These are phyloP conservation scores for Callyntrura guangdongensis DNA, from an alignment of 2,888 invertebrate species.

Conservation along the genomic window DNA sequence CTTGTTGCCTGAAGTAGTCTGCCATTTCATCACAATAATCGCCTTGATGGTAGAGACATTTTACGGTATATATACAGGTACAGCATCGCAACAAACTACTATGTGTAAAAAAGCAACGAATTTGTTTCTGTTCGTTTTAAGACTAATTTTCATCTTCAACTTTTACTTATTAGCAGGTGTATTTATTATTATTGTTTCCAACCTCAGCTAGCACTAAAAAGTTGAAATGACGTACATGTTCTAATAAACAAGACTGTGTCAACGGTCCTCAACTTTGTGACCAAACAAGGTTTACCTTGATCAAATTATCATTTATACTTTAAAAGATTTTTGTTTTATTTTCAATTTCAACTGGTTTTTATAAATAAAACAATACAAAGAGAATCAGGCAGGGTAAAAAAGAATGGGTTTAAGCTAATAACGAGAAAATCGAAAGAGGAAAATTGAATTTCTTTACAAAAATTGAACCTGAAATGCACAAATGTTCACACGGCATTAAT, in stretches of 20 bases:
- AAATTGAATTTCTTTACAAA: background rate
- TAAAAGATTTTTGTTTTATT: background rate
- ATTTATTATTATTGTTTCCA: no score
- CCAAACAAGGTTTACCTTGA: background rate
- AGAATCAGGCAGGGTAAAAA: no score
- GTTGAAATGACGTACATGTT: background rate
- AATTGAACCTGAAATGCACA: background rate
- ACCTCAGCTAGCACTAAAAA: background rate
- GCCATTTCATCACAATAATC: background rate
- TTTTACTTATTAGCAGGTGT: background rate
- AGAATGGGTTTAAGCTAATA: no score
- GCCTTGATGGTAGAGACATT: background rate
- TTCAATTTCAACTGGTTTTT: no score
- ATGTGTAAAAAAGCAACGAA: slow-evolving; percentile 3
- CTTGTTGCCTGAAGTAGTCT: background rate
- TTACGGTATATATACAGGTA: no score
- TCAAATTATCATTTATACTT: background rate
- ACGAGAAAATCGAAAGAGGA: background rate
- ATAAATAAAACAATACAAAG: no score
- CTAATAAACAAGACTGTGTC: background rate
- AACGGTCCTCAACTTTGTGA: background rate
- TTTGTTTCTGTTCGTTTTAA: slow-evolving; percentile 10
- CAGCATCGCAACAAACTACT: no score
- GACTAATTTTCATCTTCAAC: background rate
- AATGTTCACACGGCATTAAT: background rate